Conservation (phyloP, 64 coral and sea anemone species). For the Actinia tenebrosa region DNA sequence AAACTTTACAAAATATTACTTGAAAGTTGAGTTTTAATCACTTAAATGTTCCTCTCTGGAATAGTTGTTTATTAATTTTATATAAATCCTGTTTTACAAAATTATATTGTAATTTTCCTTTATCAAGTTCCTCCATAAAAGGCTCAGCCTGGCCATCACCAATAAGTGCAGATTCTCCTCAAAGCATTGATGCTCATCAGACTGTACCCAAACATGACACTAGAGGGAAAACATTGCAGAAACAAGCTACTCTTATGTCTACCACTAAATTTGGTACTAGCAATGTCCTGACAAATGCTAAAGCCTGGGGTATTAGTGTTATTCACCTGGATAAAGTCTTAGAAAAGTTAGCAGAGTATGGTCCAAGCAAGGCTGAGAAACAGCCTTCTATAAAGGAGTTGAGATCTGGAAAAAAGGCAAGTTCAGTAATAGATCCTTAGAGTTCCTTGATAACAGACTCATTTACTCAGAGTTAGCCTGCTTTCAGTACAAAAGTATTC, state of each 20-base stretch:
- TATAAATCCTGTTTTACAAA: too few relatives aligned
- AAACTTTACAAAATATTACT: too few relatives aligned
- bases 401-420: slow-evolving; percentile 3
- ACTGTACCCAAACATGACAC: slow-evolving; percentile 48
- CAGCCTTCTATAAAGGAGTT: slow-evolving; percentile 22
- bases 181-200: slow-evolving; percentile 36
- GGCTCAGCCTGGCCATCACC: slow-evolving; percentile 25
- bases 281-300: slow-evolving; percentile 80
- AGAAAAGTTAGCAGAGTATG: slow-evolving; percentile 54
- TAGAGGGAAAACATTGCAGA: slow-evolving; percentile 63
- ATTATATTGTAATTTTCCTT: not conserved
- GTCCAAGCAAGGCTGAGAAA: slow-evolving; percentile 22
- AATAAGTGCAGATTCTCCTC: slow-evolving; percentile 77
- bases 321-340: slow-evolving; percentile 55
- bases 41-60: too few relatives aligned
- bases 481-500: too few relatives aligned
- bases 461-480: too few relatives aligned
- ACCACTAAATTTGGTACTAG: slow-evolving; percentile 64
- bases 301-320: slow-evolving; percentile 69
- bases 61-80: too few relatives aligned
- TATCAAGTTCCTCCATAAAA: slow-evolving; percentile 42
- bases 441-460: too few relatives aligned
- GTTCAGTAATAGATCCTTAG: not conserved
- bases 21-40: too few relatives aligned
- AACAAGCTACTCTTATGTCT: slow-evolving; percentile 41